Evolutionary conservation across 2,888 invertebrate genomes (phyloP).

Genomic region (Drosophila kokeensis): DNA sequence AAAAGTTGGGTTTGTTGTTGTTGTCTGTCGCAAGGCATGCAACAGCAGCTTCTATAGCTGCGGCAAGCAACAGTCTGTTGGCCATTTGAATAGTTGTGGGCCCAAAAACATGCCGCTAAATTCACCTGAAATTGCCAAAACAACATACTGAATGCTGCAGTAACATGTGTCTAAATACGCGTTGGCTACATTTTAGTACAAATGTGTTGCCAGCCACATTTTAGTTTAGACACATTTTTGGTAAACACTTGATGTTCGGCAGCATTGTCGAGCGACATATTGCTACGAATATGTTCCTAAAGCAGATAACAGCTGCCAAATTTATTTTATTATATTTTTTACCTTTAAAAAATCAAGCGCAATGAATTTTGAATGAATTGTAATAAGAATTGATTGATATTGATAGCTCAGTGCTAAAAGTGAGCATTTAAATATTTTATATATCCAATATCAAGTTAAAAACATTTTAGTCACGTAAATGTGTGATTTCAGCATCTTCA

Average conservation of each 20-base stretch:
- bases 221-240: constrained; percentile 16
- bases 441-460: neutral
- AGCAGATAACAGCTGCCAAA: neutral
- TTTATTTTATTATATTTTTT: neutral
- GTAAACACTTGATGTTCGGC: constrained; percentile 63
- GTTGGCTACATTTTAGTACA: constrained; percentile 1
- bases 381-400: neutral
- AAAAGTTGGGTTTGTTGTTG: neutral
- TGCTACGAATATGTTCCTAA: neutral
- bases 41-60: constrained; percentile 4
- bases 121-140: constrained; percentile 4
- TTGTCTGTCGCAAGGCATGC: constrained; percentile 27
- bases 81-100: constrained; percentile 22
- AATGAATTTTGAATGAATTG: neutral
- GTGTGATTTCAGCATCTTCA: neutral
- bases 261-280: constrained; percentile 25
- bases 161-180: neutral
- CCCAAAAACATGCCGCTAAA: neutral
- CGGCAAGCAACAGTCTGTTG: constrained; percentile 65
- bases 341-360: neutral
- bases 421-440: neutral
- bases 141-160: neutral
- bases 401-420: neutral
- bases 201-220: constrained; percentile 18
- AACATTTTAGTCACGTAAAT: too few relatives aligned